phyloP scores from a whole-genome alignment of 2,113 vertebrate species.

The Phocoena phocoena region DNA sequence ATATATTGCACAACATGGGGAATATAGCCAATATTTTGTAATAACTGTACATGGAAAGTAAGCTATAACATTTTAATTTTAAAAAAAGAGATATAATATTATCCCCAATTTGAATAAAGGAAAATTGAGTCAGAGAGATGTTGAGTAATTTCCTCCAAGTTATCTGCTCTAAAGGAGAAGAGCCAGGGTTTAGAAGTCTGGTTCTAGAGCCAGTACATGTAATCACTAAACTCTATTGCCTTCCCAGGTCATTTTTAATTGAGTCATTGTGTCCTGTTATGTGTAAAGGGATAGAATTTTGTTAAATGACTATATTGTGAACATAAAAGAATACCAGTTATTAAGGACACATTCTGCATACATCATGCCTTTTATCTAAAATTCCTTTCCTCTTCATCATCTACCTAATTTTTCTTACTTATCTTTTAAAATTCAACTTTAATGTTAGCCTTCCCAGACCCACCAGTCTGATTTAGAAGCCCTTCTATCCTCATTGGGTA shows the following conservation, averaged over 20 bases:
- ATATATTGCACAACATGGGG: rapidly evolving
- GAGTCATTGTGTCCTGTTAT: not conserved
- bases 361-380: not conserved
- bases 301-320: not conserved
- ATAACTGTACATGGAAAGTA: not conserved
- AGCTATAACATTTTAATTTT: not conserved
- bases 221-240: not conserved
- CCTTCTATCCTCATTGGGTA: not conserved
- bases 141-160: not conserved
- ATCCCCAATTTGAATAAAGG: not conserved
- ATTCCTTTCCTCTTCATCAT: not conserved
- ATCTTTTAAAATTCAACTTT: not conserved
- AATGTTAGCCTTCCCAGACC: not conserved
- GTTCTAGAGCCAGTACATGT: not conserved
- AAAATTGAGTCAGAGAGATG: not conserved
- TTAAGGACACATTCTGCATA: not conserved
- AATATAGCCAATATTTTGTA: not conserved
- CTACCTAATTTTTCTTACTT: not conserved
- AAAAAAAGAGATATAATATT: not conserved
- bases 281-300: not conserved
- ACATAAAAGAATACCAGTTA: not conserved
- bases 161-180: not conserved
- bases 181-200: not conserved
- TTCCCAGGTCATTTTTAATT: not conserved
- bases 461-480: not conserved